Percentiles rank a stretch among this genome's conserved stretches.
Evolutionary conservation across 2,888 invertebrate species (phyloP).

Genomic region (Tenthredo scrophulariae): DNA sequence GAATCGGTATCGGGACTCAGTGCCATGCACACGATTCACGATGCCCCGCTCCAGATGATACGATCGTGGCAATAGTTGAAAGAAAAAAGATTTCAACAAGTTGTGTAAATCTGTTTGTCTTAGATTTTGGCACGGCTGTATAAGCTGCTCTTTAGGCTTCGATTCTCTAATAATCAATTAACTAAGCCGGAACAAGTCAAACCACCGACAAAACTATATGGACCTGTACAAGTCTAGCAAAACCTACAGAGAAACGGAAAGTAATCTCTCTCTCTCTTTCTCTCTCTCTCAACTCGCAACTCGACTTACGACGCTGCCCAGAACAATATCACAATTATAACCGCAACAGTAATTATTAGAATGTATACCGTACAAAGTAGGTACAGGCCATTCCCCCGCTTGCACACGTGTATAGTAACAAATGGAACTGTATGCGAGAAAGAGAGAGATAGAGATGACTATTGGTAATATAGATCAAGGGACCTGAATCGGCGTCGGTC

Average conservation of each 20-base stretch:
- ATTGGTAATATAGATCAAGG: slow-evolving; percentile 15
- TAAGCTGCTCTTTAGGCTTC: neutral
- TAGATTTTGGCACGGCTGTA: neutral
- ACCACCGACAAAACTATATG: neutral
- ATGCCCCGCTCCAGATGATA: slow-evolving; percentile 16
- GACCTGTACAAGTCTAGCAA: neutral
- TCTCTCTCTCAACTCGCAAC: neutral
- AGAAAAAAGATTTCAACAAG: neutral
- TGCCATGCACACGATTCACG: slow-evolving; percentile 19
- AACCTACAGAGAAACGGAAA: neutral
- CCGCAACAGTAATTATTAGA: slow-evolving; percentile 26
- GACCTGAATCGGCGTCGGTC: slow-evolving; percentile 10
- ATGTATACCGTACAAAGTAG: neutral
- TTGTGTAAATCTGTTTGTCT: neutral
- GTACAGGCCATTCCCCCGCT: neutral
- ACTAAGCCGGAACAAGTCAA: neutral
- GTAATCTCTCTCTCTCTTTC: neutral
- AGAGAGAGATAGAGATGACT: neutral
- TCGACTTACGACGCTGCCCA: neutral
- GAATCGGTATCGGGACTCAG: slow-evolving; percentile 40
- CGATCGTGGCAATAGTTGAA: neutral
- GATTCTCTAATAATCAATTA: slow-evolving; percentile 5
- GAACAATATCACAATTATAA: slow-evolving; percentile 19
- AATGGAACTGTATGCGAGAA: neutral
- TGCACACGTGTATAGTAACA: neutral